Evolutionary conservation across 2,888 invertebrate species (phyloP).

Genomic region (Ormia ochracea): DNA sequence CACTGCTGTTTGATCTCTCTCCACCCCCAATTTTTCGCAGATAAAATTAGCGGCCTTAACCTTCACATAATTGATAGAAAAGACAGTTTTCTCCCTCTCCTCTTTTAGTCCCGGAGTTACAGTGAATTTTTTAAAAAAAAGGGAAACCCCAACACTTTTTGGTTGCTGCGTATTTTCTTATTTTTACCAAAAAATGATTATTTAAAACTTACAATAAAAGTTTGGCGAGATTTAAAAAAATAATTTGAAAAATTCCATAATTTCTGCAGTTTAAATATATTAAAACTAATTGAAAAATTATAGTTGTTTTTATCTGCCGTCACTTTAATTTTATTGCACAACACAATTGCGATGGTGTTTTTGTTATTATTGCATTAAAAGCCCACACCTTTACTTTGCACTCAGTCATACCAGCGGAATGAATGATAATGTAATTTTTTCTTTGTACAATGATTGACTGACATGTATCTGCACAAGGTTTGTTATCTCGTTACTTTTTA

Average conservation of each 20-base stretch:
- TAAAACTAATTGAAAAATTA: constrained; percentile 40
- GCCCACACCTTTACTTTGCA: constrained; percentile 35
- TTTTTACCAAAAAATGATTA: neutral
- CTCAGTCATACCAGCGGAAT: neutral
- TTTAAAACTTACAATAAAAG: no score
- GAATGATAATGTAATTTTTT: neutral
- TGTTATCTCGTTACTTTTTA: constrained; percentile 39
- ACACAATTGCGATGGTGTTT: constrained; percentile 12
- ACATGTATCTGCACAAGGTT: constrained; percentile 52
- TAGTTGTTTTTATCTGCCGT: constrained; percentile 6
- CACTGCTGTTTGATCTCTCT: no score
- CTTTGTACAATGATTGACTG: constrained; percentile 27
- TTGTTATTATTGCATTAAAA: constrained; percentile 43
- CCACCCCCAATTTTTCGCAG: no score
- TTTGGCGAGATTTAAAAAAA: constrained; percentile 4
- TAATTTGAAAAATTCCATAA: constrained; percentile 46
- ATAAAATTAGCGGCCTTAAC: no score
- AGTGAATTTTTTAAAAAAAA: no score
- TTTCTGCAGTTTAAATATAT: constrained; percentile 28
- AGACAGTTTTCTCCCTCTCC: no score
- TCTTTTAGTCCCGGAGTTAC: no score
- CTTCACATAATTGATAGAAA: no score
- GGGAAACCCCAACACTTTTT: no score
- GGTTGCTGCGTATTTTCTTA: no score
- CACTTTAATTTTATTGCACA: constrained; percentile 19